Evolutionary conservation across 2,113 vertebrate genomes (phyloP).

Genomic region (Butorides virescens): DNA sequence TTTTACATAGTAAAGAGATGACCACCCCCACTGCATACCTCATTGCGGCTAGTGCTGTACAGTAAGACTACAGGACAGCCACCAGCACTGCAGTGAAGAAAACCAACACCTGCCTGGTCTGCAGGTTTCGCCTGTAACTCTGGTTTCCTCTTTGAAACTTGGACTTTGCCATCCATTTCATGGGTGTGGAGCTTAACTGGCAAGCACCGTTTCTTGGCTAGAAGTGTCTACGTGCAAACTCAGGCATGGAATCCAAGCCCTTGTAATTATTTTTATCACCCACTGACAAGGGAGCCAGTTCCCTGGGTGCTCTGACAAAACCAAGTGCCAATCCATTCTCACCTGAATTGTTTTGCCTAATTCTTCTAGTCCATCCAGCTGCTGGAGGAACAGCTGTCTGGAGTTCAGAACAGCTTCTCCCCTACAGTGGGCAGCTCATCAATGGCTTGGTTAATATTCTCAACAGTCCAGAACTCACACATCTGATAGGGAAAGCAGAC

Average conservation of each 20-base stretch:
- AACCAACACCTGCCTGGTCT: not conserved
- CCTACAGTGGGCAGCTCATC: not conserved
- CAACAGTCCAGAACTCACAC: not conserved
- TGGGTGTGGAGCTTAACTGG: not conserved
- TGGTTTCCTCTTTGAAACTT: slow-evolving; percentile 9
- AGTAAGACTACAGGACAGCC: not conserved
- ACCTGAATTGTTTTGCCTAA: not conserved
- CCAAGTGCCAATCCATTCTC: not conserved
- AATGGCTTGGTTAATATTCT: not conserved
- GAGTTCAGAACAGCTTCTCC: not conserved
- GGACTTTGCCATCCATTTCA: not conserved
- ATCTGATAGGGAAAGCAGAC: not conserved
- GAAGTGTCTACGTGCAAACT: not conserved
- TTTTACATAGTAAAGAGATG: not conserved
- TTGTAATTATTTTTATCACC: not conserved
- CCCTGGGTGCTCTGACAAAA: not conserved
- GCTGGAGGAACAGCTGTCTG: not conserved
- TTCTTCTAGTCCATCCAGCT: not conserved
- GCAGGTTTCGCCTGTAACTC: not conserved
- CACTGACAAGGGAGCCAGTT: not conserved
- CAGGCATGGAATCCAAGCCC: not conserved
- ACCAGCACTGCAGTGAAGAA: not conserved
- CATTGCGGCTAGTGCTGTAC: fast-evolving
- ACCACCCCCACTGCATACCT: fast-evolving
- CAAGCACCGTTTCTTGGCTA: not conserved